Evolutionary conservation across 2,113 vertebrate genomes (phyloP).

Genomic region (Callaeas wilsoni): DNA sequence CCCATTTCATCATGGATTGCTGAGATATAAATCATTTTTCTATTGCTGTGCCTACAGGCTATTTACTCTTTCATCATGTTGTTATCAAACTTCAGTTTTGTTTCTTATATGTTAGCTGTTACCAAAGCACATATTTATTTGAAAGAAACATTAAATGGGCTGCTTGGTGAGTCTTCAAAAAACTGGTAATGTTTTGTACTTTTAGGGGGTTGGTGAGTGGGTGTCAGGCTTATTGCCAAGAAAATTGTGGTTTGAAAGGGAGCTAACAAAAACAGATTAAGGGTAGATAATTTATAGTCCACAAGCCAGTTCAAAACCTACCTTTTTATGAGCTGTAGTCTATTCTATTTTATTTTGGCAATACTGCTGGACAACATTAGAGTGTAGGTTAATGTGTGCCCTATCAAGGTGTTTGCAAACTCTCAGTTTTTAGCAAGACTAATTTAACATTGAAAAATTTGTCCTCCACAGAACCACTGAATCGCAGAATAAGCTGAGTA

Average conservation of each 20-base stretch:
- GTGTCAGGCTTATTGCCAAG: neutral
- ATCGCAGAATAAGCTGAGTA: neutral
- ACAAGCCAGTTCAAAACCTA: neutral
- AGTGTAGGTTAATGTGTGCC: neutral
- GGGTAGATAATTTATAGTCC: neutral
- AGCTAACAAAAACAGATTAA: neutral
- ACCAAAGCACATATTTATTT: neutral
- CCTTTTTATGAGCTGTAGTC: neutral
- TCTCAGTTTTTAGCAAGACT: neutral
- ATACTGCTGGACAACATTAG: neutral
- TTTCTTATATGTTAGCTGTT: neutral
- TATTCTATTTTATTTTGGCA: neutral
- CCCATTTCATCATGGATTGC: neutral
- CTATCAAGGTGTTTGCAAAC: neutral
- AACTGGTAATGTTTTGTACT: neutral
- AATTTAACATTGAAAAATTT: neutral
- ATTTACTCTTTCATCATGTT: constrained; percentile 37
- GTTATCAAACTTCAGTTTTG: constrained; percentile 29
- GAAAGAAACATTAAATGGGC: neutral
- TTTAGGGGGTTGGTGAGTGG: neutral
- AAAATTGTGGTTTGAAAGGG: neutral
- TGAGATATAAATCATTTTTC: constrained; percentile 48
- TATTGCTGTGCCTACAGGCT: constrained; percentile 18
- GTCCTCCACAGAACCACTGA: neutral
- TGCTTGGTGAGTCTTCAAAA: neutral